Percentiles rank a stretch among this genome's conserved stretches.
Evolutionary conservation across 2,113 vertebrate species (phyloP).

Genomic region (Drymodes brunneopygia): DNA sequence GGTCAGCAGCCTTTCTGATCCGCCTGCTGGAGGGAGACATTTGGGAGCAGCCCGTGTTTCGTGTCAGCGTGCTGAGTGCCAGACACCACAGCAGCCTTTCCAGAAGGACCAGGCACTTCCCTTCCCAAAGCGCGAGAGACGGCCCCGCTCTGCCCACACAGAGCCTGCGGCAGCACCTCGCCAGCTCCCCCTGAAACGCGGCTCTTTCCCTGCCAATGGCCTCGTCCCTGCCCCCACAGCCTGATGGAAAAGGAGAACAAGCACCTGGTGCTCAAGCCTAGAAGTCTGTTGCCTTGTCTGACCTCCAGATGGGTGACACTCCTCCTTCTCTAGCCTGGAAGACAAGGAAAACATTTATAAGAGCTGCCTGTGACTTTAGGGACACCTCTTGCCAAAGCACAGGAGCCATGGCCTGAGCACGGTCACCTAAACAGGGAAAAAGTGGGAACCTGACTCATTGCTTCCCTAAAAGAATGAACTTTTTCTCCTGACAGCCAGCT

Average conservation of each 20-base stretch:
- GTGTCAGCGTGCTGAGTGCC: neutral
- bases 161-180: fast-evolving
- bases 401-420: fast-evolving
- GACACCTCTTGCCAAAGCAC: neutral
- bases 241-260: neutral
- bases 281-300: neutral
- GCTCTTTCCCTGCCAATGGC: neutral
- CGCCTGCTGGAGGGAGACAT: neutral
- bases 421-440: neutral
- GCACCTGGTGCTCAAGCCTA: neutral
- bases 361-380: neutral
- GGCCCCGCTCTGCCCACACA: fast-evolving
- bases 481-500: neutral
- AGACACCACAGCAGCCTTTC: neutral
- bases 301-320: neutral
- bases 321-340: neutral
- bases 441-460: neutral
- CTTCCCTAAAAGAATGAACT: neutral
- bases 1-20: neutral
- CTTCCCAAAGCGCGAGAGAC: fast-evolving
- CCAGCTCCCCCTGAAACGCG: neutral
- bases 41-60: neutral
- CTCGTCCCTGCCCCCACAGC: neutral
- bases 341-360: neutral
- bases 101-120: neutral